phyloP scores from a whole-genome alignment of 1,140 invertebrate species.

The Mycetomoellerius zeteki region DNA sequence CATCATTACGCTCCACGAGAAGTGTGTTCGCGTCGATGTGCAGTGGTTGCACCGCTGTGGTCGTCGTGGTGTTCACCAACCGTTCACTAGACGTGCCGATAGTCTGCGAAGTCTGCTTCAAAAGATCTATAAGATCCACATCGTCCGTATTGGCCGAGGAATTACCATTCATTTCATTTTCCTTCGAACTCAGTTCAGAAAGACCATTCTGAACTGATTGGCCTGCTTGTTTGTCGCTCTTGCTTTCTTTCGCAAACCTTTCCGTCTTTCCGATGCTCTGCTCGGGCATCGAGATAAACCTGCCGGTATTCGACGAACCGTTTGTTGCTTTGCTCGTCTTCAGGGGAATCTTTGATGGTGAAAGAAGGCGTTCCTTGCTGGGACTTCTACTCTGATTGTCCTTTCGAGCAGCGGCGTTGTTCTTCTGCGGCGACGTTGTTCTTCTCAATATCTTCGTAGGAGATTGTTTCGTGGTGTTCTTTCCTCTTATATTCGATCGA shows the following conservation, averaged over 20 bases:
- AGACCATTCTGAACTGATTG: conserved; percentile 8
- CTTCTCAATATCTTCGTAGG: conserved; percentile 52
- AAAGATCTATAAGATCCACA: conserved; percentile 75
- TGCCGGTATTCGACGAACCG: conserved; percentile 33
- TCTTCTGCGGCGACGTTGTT: conserved; percentile 51
- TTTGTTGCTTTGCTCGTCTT: conserved; percentile 56
- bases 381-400: conserved; percentile 21
- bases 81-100: conserved; percentile 81
- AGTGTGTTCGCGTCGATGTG: conserved; percentile 77
- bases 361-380: conserved; percentile 71
- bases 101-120: conserved; percentile 79
- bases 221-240: conserved; percentile 15
- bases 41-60: conserved; percentile 83
- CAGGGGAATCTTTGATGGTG: conserved; percentile 82
- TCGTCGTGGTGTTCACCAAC: conserved; percentile 84
- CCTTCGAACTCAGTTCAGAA: conserved; percentile 36
- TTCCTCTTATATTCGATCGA: conserved; percentile 3
- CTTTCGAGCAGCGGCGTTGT: background rate
- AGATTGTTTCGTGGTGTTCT: conserved; percentile 19
- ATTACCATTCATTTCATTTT: background rate
- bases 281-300: conserved; percentile 63
- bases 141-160: conserved; percentile 53
- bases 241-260: conserved; percentile 7
- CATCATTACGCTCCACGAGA: conserved; percentile 35
- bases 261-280: conserved; percentile 9